A percentile compares a stretch with the other conserved stretches of the same genome.
Conservation (phyloP, 2,797 vertebrate species). For the Sebastes goodei region DNA sequence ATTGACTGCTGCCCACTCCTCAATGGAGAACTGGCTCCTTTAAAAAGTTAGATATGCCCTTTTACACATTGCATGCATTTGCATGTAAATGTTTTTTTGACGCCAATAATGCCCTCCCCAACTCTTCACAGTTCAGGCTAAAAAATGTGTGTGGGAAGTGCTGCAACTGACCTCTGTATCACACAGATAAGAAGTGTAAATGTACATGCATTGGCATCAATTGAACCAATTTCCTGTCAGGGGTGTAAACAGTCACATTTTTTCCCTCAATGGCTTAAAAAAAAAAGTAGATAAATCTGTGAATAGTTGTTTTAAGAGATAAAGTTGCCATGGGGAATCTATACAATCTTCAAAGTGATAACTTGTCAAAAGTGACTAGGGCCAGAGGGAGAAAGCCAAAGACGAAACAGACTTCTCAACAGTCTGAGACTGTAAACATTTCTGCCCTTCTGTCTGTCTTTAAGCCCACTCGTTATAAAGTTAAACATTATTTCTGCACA, state of each 20-base stretch:
- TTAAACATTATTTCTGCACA: slow-evolving; percentile 4
- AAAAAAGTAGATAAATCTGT: background rate
- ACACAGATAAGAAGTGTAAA: background rate
- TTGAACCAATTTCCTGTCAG: background rate
- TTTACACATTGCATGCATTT: slow-evolving; percentile 31
- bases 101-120: slow-evolving; percentile 14
- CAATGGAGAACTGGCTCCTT: background rate
- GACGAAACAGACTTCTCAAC: background rate
- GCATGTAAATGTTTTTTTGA: slow-evolving; percentile 23
- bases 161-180: slow-evolving; percentile 18
- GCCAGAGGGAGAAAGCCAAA: background rate
- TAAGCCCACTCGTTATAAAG: background rate
- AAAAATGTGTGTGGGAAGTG: slow-evolving; percentile 50
- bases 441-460: background rate
- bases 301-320: background rate
- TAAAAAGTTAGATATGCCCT: slow-evolving; percentile 35
- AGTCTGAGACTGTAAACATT: background rate
- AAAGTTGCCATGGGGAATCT: background rate
- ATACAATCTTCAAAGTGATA: slow-evolving; percentile 7
- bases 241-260: background rate
- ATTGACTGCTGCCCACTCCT: slow-evolving; percentile 6
- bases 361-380: slow-evolving; percentile 14
- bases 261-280: background rate
- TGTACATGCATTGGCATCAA: background rate
- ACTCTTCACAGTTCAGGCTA: slow-evolving; percentile 35